Conservation (phyloP, 1,140 invertebrate species). For the Chironomus striatipennis region DNA sequence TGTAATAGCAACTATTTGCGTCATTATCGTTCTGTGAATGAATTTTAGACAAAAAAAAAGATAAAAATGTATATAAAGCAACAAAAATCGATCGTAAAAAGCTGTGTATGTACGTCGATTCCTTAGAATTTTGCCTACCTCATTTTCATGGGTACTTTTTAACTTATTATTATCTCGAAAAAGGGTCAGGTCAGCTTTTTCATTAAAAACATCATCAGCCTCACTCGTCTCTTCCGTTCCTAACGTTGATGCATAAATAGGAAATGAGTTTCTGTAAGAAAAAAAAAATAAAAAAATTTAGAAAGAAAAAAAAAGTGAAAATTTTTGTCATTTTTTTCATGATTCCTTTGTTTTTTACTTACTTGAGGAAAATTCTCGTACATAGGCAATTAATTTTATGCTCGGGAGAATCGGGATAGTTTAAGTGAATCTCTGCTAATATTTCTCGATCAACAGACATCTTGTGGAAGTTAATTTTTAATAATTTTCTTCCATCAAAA, state of each 20-base stretch:
- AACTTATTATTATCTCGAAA: not conserved
- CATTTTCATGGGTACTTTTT: not conserved
- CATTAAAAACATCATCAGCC: slow-evolving; percentile 34
- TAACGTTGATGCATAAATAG: slow-evolving; percentile 34
- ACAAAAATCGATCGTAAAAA: not conserved
- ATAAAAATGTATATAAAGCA: no score
- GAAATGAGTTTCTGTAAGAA: slow-evolving; percentile 38
- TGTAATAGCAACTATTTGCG: slow-evolving; percentile 54
- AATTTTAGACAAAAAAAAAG: slow-evolving; percentile 4
- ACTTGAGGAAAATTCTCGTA: slow-evolving; percentile 42
- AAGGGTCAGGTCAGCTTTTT: not conserved
- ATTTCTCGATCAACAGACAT: slow-evolving; percentile 38
- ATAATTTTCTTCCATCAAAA: no score
- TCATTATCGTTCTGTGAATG: slow-evolving; percentile 44
- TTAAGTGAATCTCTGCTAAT: slow-evolving; percentile 43
- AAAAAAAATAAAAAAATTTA: not conserved
- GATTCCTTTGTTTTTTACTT: slow-evolving; percentile 26
- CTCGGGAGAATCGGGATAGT: slow-evolving; percentile 30
- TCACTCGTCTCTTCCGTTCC: slow-evolving; percentile 42
- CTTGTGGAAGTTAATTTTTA: not conserved
- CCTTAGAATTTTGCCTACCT: not conserved
- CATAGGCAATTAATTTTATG: slow-evolving; percentile 43
- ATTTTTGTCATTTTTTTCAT: slow-evolving; percentile 25
- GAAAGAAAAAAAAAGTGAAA: not conserved
- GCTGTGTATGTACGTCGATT: not conserved